Evolutionary conservation across 2,888 invertebrate genomes (phyloP).

Genomic region (Branchellion lobata): DNA sequence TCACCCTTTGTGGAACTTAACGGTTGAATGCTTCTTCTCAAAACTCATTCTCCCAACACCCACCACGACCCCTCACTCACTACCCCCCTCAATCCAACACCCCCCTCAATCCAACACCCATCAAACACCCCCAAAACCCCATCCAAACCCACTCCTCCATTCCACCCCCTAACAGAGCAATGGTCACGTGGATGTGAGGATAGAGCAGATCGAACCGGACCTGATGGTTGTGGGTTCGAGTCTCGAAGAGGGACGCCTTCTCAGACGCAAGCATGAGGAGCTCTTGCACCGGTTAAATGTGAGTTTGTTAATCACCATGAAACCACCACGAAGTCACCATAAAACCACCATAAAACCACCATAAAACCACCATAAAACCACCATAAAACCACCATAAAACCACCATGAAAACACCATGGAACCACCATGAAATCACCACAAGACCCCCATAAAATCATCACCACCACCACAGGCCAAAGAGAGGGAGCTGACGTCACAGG

Average conservation of each 20-base stretch:
- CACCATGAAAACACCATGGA: too few species aligned
- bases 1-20: too few species aligned
- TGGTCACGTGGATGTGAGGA: slow-evolving; percentile 79
- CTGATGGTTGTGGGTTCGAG: slow-evolving; percentile 77
- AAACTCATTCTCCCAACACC: neutral
- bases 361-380: too few species aligned
- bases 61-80: neutral
- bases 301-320: slow-evolving; percentile 54
- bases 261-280: slow-evolving; percentile 78
- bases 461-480: slow-evolving; percentile 16
- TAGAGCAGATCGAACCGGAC: slow-evolving; percentile 81
- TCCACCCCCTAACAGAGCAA: slow-evolving; percentile 68
- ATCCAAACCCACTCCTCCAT: neutral
- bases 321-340: too few species aligned
- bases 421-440: too few species aligned
- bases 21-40: too few species aligned
- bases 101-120: neutral
- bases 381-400: too few species aligned
- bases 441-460: too few species aligned
- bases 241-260: slow-evolving; percentile 74
- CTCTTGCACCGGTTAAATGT: slow-evolving; percentile 81
- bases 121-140: neutral
- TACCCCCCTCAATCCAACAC: neutral
- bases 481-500: neutral
- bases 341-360: too few species aligned